Conservation (phyloP, 2,888 invertebrate species). For the Omphaloscelis lunosa region DNA sequence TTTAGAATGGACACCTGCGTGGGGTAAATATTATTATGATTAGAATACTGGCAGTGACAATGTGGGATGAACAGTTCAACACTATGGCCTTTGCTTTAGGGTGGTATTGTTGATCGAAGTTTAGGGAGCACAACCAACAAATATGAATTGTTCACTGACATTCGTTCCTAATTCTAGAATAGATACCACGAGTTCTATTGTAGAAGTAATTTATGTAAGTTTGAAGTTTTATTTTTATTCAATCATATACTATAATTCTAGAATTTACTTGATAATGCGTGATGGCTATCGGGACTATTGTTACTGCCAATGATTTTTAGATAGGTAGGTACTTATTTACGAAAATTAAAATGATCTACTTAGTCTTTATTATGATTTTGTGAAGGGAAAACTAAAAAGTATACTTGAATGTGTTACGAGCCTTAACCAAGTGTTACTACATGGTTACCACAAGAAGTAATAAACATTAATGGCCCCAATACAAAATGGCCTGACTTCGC, state of each 20-base stretch:
- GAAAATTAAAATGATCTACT: not conserved
- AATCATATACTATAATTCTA: not conserved
- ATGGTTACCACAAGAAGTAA: slow-evolving; percentile 48
- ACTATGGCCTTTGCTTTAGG: not conserved
- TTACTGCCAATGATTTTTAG: not conserved
- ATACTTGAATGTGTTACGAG: slow-evolving; percentile 23
- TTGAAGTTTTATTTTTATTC: not conserved
- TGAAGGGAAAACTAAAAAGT: not conserved
- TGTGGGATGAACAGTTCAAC: not conserved
- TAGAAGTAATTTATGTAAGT: not conserved
- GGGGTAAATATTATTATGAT: slow-evolving; percentile 18
- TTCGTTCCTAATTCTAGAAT: not conserved
- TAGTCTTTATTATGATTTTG: not conserved
- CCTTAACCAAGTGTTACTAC: slow-evolving; percentile 50
- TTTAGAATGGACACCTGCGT: not conserved
- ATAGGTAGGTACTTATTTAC: not conserved
- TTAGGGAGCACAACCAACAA: not conserved
- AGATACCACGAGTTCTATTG: not conserved
- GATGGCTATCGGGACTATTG: not conserved
- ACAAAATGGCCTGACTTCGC: slow-evolving; percentile 24
- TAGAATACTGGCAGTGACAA: not conserved
- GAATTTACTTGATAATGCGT: not conserved
- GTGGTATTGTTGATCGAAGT: too few relatives aligned
- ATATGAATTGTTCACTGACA: not conserved
- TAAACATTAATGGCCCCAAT: slow-evolving; percentile 21